phyloP scores from a whole-genome alignment of 2,797 vertebrate genomes.

The Coranthus polyacanthus region DNA sequence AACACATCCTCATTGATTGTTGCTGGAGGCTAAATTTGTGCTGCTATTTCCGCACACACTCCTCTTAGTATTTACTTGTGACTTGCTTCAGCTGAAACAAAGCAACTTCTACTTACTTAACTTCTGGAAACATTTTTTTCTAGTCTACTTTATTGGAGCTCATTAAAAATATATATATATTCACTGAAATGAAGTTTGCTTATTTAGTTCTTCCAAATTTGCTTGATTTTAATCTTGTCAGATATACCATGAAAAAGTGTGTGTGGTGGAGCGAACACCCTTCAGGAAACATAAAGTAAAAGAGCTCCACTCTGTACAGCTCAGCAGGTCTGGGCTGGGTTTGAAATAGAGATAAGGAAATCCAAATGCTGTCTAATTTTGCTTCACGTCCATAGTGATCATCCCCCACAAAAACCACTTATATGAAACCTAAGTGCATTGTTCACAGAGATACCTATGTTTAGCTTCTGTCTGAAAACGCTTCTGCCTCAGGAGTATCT shows the following conservation, averaged over 20 bases:
- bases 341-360: conserved; percentile 35
- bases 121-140: neutral
- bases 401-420: conserved; percentile 3
- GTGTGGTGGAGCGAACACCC: conserved; percentile 20
- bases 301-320: conserved; percentile 2
- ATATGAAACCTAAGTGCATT: conserved; percentile 33
- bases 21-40: conserved; percentile 61
- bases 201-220: neutral
- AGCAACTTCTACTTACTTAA: conserved; percentile 1
- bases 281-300: conserved; percentile 29
- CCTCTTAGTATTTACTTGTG: conserved; percentile 61
- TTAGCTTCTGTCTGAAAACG: conserved; percentile 11
- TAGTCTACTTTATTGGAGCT: neutral
- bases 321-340: conserved; percentile 53
- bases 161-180: neutral
- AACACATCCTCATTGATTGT: conserved; percentile 38
- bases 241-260: neutral
- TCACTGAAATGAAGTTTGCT: neutral
- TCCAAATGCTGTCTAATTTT: conserved; percentile 68
- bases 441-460: neutral
- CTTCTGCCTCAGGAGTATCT: conserved; percentile 4
- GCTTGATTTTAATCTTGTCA: neutral
- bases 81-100: conserved; percentile 21
- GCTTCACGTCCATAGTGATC: conserved; percentile 43
- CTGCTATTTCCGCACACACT: conserved; percentile 68